A percentile compares a stretch with the other conserved stretches of the same genome.
phyloP scores from a whole-genome alignment of 2,888 invertebrate species.

The Belgica antarctica region DNA sequence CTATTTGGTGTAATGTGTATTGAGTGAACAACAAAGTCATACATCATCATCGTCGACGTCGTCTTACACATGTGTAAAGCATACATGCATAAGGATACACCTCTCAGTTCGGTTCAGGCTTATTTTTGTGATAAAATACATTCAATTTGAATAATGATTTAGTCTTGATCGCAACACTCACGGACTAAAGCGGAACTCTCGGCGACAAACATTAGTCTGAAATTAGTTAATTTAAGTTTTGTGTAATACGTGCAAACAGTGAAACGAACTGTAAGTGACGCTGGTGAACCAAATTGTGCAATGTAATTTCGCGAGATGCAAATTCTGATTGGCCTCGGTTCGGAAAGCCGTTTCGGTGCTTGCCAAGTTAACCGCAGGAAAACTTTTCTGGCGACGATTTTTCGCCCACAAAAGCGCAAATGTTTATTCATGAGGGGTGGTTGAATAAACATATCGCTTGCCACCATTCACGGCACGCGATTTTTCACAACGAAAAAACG shows the following conservation, averaged over 20 bases:
- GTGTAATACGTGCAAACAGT: background rate
- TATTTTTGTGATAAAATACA: constrained; percentile 15
- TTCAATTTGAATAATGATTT: constrained; percentile 20
- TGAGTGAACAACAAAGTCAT: background rate
- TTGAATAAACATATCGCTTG: constrained; percentile 16
- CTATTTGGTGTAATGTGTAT: background rate
- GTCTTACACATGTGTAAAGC: constrained; percentile 12
- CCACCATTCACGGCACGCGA: background rate
- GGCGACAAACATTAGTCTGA: background rate
- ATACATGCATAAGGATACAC: background rate
- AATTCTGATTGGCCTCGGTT: background rate
- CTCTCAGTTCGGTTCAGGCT: background rate
- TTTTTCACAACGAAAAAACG: background rate
- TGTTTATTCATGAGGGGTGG: constrained; percentile 17
- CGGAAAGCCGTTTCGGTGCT: background rate
- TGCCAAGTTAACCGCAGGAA: background rate
- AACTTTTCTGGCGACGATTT: constrained; percentile 20
- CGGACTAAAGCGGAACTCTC: constrained; percentile 5
- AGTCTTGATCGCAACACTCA: background rate
- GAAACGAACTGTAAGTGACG: background rate
- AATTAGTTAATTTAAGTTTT: background rate
- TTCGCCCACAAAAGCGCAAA: constrained; percentile 5
- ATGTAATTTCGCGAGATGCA: constrained; percentile 15
- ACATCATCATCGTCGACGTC: background rate
- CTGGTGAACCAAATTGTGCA: background rate